These are phyloP conservation scores for Pherbina coryleti DNA, from an alignment of 2,888 invertebrate species.

Conservation along the genomic window DNA sequence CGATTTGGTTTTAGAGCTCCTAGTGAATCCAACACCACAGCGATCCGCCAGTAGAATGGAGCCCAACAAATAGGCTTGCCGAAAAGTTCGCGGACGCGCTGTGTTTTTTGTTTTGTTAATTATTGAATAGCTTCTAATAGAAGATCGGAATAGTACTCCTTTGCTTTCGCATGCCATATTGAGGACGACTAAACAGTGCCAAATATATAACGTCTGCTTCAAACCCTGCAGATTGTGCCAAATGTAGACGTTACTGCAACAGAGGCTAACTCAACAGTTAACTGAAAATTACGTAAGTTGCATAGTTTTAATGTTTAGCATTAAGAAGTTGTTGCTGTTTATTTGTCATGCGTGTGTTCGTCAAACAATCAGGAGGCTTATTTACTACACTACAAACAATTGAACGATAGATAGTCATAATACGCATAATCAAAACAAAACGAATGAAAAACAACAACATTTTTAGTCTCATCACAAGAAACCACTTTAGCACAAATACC, in stretches of 20 bases:
- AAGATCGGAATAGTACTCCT: background rate
- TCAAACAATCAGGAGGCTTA: conserved; percentile 8
- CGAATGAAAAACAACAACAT: conserved; percentile 22
- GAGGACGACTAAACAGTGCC: conserved; percentile 9
- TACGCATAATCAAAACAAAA: conserved; percentile 37
- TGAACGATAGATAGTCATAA: background rate
- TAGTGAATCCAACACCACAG: background rate
- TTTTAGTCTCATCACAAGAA: conserved; percentile 4
- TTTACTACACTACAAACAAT: background rate
- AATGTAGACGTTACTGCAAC: conserved; percentile 8
- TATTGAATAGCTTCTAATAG: background rate
- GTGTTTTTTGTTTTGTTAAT: background rate
- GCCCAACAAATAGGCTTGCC: background rate
- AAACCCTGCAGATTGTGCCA: background rate
- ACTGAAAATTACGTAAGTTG: conserved; percentile 30
- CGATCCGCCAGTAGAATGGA: background rate
- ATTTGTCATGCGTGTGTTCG: background rate
- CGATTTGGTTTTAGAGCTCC: background rate
- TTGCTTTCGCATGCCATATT: conserved; percentile 17
- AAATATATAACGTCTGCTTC: background rate
- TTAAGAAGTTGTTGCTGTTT: conserved; percentile 13
- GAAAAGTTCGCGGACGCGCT: background rate
- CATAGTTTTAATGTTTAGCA: conserved; percentile 1
- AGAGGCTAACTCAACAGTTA: conserved; percentile 13
- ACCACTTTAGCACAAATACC: background rate